Conservation (phyloP, 2,113 vertebrate species). For the Antennarius striatus region DNA sequence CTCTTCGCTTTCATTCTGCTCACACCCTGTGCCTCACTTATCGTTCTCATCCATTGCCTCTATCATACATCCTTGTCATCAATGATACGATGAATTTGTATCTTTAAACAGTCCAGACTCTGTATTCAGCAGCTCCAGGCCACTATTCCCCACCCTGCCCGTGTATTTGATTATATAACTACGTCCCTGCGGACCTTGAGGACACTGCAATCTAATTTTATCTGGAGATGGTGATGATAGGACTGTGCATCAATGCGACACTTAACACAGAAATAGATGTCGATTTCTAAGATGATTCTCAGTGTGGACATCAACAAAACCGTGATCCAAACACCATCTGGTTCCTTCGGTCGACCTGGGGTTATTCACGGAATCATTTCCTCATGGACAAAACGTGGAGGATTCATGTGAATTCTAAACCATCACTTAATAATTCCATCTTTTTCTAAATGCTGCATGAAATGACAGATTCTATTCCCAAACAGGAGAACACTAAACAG, state of each 20-base stretch:
- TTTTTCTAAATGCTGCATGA: neutral
- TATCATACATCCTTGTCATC: slow-evolving; percentile 32
- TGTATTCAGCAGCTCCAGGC: slow-evolving; percentile 27
- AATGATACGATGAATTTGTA: slow-evolving; percentile 14
- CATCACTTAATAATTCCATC: neutral
- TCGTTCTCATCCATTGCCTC: slow-evolving; percentile 5
- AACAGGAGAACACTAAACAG: slow-evolving; percentile 9
- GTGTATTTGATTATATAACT: slow-evolving; percentile 70
- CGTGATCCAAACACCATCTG: neutral
- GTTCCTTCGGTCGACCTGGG: neutral
- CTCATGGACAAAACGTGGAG: neutral
- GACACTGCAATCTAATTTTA: slow-evolving; percentile 64
- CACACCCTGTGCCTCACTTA: neutral
- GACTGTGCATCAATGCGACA: slow-evolving; percentile 18
- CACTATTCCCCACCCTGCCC: neutral
- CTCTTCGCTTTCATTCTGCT: neutral
- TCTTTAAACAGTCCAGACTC: slow-evolving; percentile 47
- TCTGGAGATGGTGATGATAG: slow-evolving; percentile 50
- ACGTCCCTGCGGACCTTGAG: slow-evolving; percentile 60
- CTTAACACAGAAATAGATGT: slow-evolving; percentile 21
- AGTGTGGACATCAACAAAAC: neutral
- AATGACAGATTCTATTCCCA: neutral
- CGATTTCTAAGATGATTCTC: neutral
- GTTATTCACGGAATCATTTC: neutral
- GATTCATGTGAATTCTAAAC: neutral